A percentile compares a stretch with the other conserved stretches of the same genome.
Conservation (phyloP, 1,140 invertebrate species). For the Geopemphigus sp. region DNA sequence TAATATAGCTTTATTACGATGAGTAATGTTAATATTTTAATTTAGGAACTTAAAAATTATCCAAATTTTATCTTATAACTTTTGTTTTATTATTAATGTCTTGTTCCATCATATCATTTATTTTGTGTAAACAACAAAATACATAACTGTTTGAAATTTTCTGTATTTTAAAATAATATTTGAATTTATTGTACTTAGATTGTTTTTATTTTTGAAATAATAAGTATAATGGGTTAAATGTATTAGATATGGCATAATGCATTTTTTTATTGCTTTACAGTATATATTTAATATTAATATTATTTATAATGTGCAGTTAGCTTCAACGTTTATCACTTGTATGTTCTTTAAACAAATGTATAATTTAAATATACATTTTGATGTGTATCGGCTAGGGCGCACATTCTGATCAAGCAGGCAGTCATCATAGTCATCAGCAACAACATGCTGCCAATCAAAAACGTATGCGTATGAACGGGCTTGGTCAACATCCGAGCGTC, state of each 20-base stretch:
- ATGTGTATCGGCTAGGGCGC: constrained; percentile 51
- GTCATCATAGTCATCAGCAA: constrained; percentile 54
- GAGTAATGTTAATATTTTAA: neutral
- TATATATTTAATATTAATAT: neutral
- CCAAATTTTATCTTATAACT: too few species aligned
- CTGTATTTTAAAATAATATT: neutral
- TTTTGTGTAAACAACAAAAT: too few species aligned
- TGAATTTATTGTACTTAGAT: neutral
- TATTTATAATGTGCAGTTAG: neutral
- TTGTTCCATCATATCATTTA: too few species aligned
- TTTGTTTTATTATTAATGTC: too few species aligned
- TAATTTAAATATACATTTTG: too few species aligned
- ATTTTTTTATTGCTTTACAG: constrained; percentile 22
- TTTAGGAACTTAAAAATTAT: too few species aligned
- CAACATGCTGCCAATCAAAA: constrained; percentile 63
- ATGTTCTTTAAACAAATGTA: neutral
- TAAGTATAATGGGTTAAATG: neutral
- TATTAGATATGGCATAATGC: neutral
- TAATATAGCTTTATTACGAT: neutral
- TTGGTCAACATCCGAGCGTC: constrained; percentile 53
- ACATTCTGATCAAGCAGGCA: constrained; percentile 54
- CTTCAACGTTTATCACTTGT: constrained; percentile 6
- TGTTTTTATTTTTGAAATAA: neutral
- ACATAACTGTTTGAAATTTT: neutral
- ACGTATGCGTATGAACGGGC: constrained; percentile 60